Evolutionary conservation across 2,888 invertebrate species (phyloP), one percentile per base, ranked within the genome.

Genomic region (Euplagia quadripunctaria): DNA sequence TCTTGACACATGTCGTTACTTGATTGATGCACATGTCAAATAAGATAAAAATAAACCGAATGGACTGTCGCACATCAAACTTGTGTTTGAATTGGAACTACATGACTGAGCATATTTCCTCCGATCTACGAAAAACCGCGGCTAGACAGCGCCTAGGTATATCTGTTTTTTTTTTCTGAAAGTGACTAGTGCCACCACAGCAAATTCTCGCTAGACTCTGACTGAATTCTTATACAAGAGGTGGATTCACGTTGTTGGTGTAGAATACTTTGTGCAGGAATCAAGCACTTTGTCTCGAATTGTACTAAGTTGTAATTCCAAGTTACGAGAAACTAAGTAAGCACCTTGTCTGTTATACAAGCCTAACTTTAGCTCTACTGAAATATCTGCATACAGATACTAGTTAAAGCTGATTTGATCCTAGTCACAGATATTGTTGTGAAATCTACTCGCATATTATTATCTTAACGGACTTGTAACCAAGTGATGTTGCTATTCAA

Each of bases 371-470:
- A 67, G 65, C 55, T 79, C 74, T 61, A 81, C 68, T 31, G 51
- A 20, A 68, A 46, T 58, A 43, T 8, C 67, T 66, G 74, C 70
- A 72, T 73, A 76, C 81, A 82, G 79, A 73, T 67, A 82, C 74
- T 78, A 75, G 78, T 73, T 79, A 31, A 75, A 78, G 72, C 75
- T 79, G 70, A 77, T 79, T 79, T 79, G 73, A 77, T 79, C 70
- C 72, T 74, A 75, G 73, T 79, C 31, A 42, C 31, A 41, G 17
- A 67, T 52, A 67, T 41, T 9, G 17, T 4, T 8, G 43, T 46
- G 0, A 46, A 9, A 46, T 0, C 6, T 46, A 46, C 8, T 41
- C 41, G 8, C 16, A 49, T 42, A 64, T 20, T 3, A 61, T 20
- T 61, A 31, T 11, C 64, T 16, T 6, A 64, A 17, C 14, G 46